Percentiles rank a stretch among this genome's conserved stretches.
Evolutionary conservation across 2,888 invertebrate genomes (phyloP).

Genomic region (Pachliopta kotzebuea): DNA sequence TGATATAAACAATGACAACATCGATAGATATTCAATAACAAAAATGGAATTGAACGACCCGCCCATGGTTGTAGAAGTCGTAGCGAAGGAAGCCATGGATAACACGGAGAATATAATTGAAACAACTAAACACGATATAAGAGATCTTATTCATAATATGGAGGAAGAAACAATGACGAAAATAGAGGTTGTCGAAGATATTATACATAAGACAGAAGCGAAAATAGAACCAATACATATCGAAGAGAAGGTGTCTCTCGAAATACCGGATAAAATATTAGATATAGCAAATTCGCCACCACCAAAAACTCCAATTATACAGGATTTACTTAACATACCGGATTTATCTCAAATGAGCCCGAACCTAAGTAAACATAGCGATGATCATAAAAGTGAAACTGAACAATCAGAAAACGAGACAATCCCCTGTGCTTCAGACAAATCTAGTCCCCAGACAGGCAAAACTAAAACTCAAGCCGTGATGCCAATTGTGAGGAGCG

Average conservation of each 20-base stretch:
- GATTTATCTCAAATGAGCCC: constrained; percentile 68
- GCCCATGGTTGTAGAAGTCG: constrained; percentile 39
- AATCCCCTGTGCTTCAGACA: constrained; percentile 72
- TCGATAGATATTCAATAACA: constrained; percentile 36
- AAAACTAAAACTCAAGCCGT: constrained; percentile 75
- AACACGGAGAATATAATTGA: constrained; percentile 30
- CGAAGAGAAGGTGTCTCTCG: constrained; percentile 55
- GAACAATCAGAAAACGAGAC: constrained; percentile 76
- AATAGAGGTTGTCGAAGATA: constrained; percentile 58
- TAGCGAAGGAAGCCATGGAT: constrained; percentile 31
- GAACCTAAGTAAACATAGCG: constrained; percentile 65
- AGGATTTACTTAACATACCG: constrained; percentile 65
- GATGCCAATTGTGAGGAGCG: constrained; percentile 71
- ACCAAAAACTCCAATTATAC: constrained; percentile 67
- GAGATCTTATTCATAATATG: constrained; percentile 41
- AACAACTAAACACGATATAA: constrained; percentile 42
- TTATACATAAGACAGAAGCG: constrained; percentile 58
- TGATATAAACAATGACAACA: constrained; percentile 55
- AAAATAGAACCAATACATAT: constrained; percentile 51
- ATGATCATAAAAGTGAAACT: constrained; percentile 68
- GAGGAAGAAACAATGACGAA: constrained; percentile 50
- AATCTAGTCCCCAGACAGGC: constrained; percentile 68
- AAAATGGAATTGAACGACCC: constrained; percentile 48
- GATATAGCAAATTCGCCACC: constrained; percentile 65
- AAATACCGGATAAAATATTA: constrained; percentile 56